Percentiles rank a stretch among this genome's conserved stretches.
phyloP scores from a whole-genome alignment of 2,113 vertebrate genomes.

The Notothenia coriiceps region DNA sequence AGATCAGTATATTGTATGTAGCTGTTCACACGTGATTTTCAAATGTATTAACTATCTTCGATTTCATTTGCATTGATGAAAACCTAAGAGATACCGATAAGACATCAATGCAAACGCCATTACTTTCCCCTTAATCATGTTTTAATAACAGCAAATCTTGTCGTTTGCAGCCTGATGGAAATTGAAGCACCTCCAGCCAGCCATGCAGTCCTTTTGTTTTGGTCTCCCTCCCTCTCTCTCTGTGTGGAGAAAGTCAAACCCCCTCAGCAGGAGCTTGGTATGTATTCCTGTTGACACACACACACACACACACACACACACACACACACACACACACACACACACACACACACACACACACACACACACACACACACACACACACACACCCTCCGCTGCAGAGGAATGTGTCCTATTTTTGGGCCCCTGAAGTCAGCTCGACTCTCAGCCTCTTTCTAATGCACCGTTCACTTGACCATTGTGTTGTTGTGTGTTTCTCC shows the following conservation, averaged over 20 bases:
- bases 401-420: slow-evolving; percentile 76
- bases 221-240: slow-evolving; percentile 33
- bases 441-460: slow-evolving; percentile 49
- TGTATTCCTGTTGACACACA: slow-evolving; percentile 72
- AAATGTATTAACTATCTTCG: neutral
- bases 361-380: slow-evolving; percentile 29
- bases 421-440: slow-evolving; percentile 64
- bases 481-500: slow-evolving; percentile 10
- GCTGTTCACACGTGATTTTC: neutral
- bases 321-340: slow-evolving; percentile 66
- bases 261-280: slow-evolving; percentile 70
- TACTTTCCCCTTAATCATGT: neutral
- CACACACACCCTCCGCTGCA: slow-evolving; percentile 50
- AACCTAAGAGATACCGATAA: too few relatives aligned
- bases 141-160: neutral
- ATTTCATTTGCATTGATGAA: neutral
- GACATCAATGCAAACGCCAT: too few relatives aligned
- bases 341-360: slow-evolving; percentile 21
- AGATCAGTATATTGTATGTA: neutral
- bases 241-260: slow-evolving; percentile 63
- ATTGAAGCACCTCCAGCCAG: slow-evolving; percentile 31
- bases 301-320: slow-evolving; percentile 53
- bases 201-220: slow-evolving; percentile 53
- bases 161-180: slow-evolving; percentile 7
- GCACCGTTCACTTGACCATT: slow-evolving; percentile 62